Conservation (phyloP, 2,797 vertebrate species). For the Pseudochirops cupreus region DNA sequence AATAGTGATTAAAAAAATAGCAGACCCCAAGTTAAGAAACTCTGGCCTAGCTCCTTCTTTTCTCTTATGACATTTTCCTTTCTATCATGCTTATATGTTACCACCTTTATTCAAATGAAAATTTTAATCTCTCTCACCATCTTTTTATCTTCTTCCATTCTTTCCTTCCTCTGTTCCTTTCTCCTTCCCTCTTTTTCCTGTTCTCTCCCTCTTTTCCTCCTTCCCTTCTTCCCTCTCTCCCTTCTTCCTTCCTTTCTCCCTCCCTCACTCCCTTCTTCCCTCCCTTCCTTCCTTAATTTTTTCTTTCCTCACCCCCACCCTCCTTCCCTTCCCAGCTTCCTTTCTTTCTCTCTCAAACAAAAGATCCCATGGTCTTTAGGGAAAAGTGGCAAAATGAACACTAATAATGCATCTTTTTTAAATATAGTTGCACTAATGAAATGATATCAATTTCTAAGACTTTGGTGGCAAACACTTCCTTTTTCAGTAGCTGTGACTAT, state of each 20-base stretch:
- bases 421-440: neutral
- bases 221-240: fast-evolving
- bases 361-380: neutral
- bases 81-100: neutral
- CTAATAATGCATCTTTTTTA: neutral
- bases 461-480: neutral
- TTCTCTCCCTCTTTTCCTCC: fast-evolving
- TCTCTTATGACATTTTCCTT: neutral
- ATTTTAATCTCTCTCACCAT: neutral
- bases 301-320: too few species aligned
- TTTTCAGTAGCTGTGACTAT: neutral
- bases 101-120: neutral
- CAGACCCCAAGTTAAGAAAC: neutral
- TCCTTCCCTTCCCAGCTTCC: neutral
- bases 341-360: neutral
- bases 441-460: neutral
- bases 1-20: neutral
- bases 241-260: neutral
- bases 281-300: neutral
- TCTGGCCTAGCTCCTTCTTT: neutral
- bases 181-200: fast-evolving
- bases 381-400: neutral
- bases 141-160: neutral
- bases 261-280: fast-evolving
- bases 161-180: fast-evolving